These are phyloP conservation scores for Epinephelus malabaricus DNA, from an alignment of 2,797 vertebrate genomes.

Conservation along the genomic window DNA sequence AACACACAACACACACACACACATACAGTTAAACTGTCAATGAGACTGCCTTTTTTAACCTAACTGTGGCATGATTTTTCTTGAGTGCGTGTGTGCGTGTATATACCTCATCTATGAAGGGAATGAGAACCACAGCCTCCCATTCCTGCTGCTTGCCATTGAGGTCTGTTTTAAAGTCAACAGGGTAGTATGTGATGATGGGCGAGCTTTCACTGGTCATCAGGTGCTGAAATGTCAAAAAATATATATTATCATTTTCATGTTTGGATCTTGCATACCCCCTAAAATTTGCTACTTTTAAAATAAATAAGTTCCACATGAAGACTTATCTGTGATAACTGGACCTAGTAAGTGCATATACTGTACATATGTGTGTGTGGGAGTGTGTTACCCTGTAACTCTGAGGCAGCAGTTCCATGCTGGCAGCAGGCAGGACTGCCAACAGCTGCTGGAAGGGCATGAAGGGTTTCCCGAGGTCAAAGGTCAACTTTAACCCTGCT, in stretches of 20 bases:
- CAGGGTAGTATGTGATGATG: constrained; percentile 96
- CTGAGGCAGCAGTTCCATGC: constrained; percentile 93
- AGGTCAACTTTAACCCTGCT: constrained; percentile 88
- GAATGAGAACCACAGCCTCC: constrained; percentile 99
- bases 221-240: constrained; percentile 86
- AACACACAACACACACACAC: constrained; percentile 12
- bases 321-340: neutral
- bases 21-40: neutral
- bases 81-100: constrained; percentile 25
- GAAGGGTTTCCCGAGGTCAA: constrained; percentile 94
- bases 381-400: constrained; percentile 90
- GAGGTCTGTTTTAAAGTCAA: constrained; percentile 97
- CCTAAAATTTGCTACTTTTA: neutral
- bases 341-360: neutral
- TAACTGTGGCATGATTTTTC: neutral
- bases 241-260: neutral
- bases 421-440: constrained; percentile 95
- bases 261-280: neutral
- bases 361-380: neutral
- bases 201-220: constrained; percentile 93
- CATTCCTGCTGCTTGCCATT: constrained; percentile 99
- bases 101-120: constrained; percentile 96
- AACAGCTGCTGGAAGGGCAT: constrained; percentile 98
- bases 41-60: neutral
- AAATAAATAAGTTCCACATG: neutral